phyloP scores from a whole-genome alignment of 1,140 invertebrate species.

The Himalopsyche phryganea region DNA sequence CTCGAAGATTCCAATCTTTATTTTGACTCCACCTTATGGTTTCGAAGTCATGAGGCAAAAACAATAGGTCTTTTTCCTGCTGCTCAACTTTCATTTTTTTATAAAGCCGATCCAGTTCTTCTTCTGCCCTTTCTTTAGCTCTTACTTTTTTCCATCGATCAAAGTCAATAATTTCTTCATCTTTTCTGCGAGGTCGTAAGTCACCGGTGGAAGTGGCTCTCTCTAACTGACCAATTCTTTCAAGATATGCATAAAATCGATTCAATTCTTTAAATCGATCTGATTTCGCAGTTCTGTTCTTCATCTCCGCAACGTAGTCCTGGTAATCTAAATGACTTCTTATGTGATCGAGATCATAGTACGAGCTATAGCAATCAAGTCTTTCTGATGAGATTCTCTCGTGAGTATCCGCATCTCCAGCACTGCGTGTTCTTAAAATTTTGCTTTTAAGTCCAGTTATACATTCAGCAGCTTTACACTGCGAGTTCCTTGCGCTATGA shows the following conservation, averaged over 20 bases:
- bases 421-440: conserved; percentile 58
- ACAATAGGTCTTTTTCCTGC: conserved; percentile 80
- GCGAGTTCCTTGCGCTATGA: conserved; percentile 47
- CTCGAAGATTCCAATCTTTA: conserved; percentile 72
- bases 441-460: conserved; percentile 39
- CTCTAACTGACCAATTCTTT: conserved; percentile 79
- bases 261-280: conserved; percentile 81
- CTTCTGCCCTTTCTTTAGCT: conserved; percentile 74
- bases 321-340: conserved; percentile 61
- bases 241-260: conserved; percentile 81
- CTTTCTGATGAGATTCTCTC: not conserved
- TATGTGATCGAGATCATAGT: conserved; percentile 42
- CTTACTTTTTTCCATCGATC: conserved; percentile 80
- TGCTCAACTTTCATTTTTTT: conserved; percentile 74
- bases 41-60: conserved; percentile 67
- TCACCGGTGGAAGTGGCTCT: conserved; percentile 68
- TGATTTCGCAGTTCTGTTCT: conserved; percentile 70
- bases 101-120: conserved; percentile 75
- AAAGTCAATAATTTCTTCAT: conserved; percentile 80
- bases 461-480: conserved; percentile 35
- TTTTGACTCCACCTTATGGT: conserved; percentile 68
- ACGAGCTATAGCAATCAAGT: conserved; percentile 45
- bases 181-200: conserved; percentile 63
- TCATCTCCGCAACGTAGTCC: conserved; percentile 66
- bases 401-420: conserved; percentile 55